Conservation (phyloP, 2,797 vertebrate genomes). For the Coracias cyanogaster region DNA sequence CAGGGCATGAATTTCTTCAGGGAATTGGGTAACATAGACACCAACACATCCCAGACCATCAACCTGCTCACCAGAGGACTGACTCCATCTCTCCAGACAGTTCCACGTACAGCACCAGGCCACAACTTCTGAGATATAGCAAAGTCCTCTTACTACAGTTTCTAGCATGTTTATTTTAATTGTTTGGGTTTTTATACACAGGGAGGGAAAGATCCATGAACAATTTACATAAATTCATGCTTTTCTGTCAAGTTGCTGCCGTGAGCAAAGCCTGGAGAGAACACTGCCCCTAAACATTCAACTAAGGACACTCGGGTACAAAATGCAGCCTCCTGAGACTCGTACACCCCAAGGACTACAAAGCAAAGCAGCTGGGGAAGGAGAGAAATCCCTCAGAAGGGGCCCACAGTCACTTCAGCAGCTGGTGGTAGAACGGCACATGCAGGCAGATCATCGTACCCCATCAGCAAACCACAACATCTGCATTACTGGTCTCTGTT, state of each 20-base stretch:
- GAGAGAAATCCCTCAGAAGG: not conserved
- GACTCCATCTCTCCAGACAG: not conserved
- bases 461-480: not conserved
- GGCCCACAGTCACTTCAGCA: not conserved
- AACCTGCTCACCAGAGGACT: not conserved
- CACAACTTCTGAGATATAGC: not conserved
- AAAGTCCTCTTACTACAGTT: not conserved
- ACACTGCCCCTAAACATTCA: not conserved
- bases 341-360: not conserved
- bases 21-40: not conserved
- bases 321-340: not conserved
- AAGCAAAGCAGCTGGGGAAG: not conserved
- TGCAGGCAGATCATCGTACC: not conserved
- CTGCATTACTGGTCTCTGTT: not conserved
- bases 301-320: not conserved
- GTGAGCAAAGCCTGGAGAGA: not conserved
- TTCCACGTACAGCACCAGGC: not conserved
- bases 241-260: not conserved
- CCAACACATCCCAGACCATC: not conserved
- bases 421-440: not conserved
- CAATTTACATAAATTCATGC: not conserved
- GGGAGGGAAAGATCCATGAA: not conserved
- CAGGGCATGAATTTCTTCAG: not conserved
- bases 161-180: not conserved
- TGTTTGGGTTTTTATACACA: not conserved